Conservation (phyloP, 2,888 invertebrate species). For the Cybosia mesomella region DNA sequence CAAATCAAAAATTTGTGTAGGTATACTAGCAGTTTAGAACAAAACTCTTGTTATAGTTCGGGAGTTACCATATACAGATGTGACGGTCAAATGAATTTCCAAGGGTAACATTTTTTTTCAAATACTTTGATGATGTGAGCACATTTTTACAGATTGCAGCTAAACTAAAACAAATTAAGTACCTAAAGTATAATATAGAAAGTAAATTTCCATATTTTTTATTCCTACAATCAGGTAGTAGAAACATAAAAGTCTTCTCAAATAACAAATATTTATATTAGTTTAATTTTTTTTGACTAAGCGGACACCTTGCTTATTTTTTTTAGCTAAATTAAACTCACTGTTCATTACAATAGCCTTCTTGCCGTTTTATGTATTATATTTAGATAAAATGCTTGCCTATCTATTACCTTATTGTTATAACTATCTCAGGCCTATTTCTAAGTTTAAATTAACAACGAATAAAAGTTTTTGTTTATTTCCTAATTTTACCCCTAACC, state of each 20-base stretch:
- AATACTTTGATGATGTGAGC: not conserved
- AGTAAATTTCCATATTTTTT: too few species aligned
- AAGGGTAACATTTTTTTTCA: not conserved
- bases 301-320: not conserved
- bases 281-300: not conserved
- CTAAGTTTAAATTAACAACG: not conserved
- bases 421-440: not conserved
- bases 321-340: not conserved
- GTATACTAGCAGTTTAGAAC: not conserved
- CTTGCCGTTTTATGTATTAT: not conserved
- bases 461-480: not conserved
- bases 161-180: not conserved
- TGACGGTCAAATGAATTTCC: too few species aligned
- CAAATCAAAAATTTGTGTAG: too few species aligned
- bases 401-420: not conserved
- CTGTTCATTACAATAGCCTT: not conserved
- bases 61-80: too few species aligned
- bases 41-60: not conserved
- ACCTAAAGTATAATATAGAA: not conserved
- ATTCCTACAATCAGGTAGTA: too few species aligned
- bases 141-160: not conserved
- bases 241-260: too few species aligned
- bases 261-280: not conserved
- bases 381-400: conserved; percentile 1
- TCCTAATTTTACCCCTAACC: not conserved